These are phyloP conservation scores for Taurulus bubalis DNA, from an alignment of 2,113 vertebrate species.

Conservation along the genomic window DNA sequence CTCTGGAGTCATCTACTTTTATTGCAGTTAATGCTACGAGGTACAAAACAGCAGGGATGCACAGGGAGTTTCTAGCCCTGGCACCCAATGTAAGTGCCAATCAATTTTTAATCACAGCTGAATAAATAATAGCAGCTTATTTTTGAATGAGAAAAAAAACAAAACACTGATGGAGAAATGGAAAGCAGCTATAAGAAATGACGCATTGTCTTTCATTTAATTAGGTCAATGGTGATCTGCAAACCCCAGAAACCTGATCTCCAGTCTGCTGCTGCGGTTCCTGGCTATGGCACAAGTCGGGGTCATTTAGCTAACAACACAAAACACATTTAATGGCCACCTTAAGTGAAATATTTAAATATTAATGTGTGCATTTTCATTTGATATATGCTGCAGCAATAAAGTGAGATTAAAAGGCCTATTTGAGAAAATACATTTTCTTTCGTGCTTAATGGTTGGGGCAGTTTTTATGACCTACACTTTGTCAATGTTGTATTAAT, in stretches of 20 bases:
- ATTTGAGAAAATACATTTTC: conserved; percentile 48
- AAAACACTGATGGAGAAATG: conserved; percentile 25
- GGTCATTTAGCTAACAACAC: conserved; percentile 37
- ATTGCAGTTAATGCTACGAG: conserved; percentile 79
- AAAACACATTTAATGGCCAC: conserved; percentile 62
- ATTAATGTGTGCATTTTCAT: conserved; percentile 68
- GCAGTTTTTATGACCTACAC: conserved; percentile 66
- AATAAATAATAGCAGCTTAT: conserved; percentile 66
- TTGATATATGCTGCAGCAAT: conserved; percentile 63
- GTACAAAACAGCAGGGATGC: conserved; percentile 55
- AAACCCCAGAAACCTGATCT: conserved; percentile 10
- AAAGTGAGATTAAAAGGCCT: conserved; percentile 72
- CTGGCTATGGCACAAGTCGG: not conserved
- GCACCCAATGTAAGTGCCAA: conserved; percentile 63
- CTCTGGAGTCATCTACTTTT: conserved; percentile 77
- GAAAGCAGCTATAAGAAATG: conserved; percentile 16
- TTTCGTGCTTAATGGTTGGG: conserved; percentile 62
- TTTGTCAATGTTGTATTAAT: conserved; percentile 66
- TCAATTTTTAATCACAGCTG: conserved; percentile 80
- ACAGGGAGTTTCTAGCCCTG: conserved; percentile 40
- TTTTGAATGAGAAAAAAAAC: conserved; percentile 48
- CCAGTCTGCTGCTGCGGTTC: not conserved
- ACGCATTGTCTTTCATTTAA: conserved; percentile 37
- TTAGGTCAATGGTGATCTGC: conserved; percentile 29
- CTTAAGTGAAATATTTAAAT: conserved; percentile 71